Base-by-base conservation (phyloP, 2,113 vertebrate species). In the Platichthys stellatus region DNA sequence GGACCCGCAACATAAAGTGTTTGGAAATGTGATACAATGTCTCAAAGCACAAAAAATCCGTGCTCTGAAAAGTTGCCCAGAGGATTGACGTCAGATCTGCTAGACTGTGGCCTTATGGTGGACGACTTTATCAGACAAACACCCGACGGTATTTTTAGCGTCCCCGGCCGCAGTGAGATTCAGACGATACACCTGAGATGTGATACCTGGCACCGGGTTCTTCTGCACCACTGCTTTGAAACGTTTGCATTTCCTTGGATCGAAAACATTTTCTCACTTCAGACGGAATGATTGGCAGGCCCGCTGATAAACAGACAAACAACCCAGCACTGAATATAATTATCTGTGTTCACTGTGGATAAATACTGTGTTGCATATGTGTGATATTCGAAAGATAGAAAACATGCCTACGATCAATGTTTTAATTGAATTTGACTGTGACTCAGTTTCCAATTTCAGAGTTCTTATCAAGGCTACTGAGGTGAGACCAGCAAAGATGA, bases 1-100 rank as follows among this genome's bases (percentile, higher is more conserved):
- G 78, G 67, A 69, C n/a, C 24, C 20, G 26, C 81, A 45, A 66
- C 47, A 81, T 18, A 54, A 61, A 76, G 54, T 80, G 66, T 88
- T 82, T 74, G 63, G 40, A 78, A 86, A 82, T 76, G 56, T 18
- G 74, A 84, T 77, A 63, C 59, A 62, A 60, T 71, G 49, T 80
- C 69, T 80, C 53, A 59, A 62, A 58, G 72, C 24, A 31, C 47
- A 74, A 84, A 31, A 28, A 84, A 63, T 83, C 67, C 1, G 40
- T 2, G 40, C 40, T 43, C 40, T 81, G 61, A 82, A 82, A 73
- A 56, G 59, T 67, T 56, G 62, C 65, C 80, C 54, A 21, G 21
- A 69, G 86, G 76, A 86, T 83, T 78, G 86, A 53, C 11, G 28
- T 83, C 78, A 81, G 69, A 71, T 72, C 59, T 73, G 12, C 45